phyloP scores from a whole-genome alignment of 2,888 invertebrate species.

The Heliconius hortense region DNA sequence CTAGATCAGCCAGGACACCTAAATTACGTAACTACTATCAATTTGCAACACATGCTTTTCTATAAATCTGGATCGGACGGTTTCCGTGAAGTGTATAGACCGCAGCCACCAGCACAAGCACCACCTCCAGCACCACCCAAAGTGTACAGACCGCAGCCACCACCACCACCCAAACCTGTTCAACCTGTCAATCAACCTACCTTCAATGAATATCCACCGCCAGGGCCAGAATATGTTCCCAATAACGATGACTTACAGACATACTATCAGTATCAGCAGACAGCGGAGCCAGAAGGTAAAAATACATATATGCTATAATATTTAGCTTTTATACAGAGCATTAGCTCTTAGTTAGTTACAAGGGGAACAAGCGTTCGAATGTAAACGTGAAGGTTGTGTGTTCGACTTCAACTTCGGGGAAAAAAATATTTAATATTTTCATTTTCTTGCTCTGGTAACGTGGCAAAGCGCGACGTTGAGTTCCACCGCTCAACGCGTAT shows the following conservation, averaged over 20 bases:
- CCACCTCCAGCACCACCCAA: neutral
- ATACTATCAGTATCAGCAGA: neutral
- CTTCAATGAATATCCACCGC: neutral
- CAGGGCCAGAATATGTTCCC: neutral
- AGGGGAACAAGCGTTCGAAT: too few relatives aligned
- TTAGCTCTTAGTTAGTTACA: too few relatives aligned
- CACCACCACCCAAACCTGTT: neutral
- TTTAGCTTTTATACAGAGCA: neutral
- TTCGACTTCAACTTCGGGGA: too few relatives aligned
- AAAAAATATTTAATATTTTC: too few relatives aligned
- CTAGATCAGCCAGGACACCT: constrained; percentile 58
- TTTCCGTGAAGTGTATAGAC: constrained; percentile 39
- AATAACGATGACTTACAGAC: neutral
- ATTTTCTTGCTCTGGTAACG: too few relatives aligned
- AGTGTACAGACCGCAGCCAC: neutral
- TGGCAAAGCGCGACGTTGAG: too few relatives aligned
- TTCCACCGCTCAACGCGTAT: too few relatives aligned
- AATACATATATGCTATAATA: neutral
- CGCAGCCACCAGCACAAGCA: constrained; percentile 24
- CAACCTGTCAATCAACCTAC: neutral
- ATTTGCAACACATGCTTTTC: constrained; percentile 76
- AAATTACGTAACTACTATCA: constrained; percentile 71
- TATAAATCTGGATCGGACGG: constrained; percentile 41
- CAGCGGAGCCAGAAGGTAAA: neutral
- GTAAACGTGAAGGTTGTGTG: too few relatives aligned